Conservation (phyloP, 2,888 invertebrate species). For the Anaspis maculata region DNA sequence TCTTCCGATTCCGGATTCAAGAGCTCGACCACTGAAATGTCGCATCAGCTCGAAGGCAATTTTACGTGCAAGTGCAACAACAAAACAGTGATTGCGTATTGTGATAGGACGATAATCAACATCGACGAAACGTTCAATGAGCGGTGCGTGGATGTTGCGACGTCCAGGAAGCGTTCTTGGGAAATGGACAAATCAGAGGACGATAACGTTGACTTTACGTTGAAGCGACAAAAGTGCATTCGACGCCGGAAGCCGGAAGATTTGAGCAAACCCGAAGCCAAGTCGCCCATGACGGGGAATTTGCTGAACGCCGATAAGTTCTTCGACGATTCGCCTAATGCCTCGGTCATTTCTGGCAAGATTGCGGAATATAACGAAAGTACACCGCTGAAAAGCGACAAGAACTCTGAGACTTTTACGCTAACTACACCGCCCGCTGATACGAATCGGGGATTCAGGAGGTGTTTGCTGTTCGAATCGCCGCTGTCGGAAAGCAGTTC, state of each 20-base stretch:
- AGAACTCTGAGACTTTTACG: conserved; percentile 10
- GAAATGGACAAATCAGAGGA: conserved; percentile 20
- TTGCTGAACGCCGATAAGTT: conserved; percentile 17
- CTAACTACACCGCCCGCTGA: conserved; percentile 12
- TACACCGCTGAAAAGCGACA: conserved; percentile 33
- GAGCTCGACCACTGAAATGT: conserved; percentile 30
- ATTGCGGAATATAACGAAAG: conserved; percentile 11
- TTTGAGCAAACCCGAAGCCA: conserved; percentile 13
- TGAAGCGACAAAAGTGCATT: conserved; percentile 52
- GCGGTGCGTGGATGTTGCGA: conserved; percentile 31
- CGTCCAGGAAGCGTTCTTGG: conserved; percentile 22
- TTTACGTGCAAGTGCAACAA: conserved; percentile 32
- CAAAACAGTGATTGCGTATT: conserved; percentile 7
- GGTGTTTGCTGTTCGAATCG: conserved; percentile 41
- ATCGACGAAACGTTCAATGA: conserved; percentile 38
- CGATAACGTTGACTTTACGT: conserved; percentile 29
- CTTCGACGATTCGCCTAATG: conserved; percentile 18
- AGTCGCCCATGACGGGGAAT: conserved; percentile 19
- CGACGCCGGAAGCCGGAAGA: conserved; percentile 43
- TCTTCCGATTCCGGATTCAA: conserved; percentile 39
- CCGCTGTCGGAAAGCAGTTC: conserved; percentile 29
- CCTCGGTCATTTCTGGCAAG: conserved; percentile 15
- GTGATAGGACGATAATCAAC: conserved; percentile 37
- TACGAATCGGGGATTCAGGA: conserved; percentile 29
- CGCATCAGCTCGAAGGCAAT: conserved; percentile 30